Percentiles rank a stretch among this genome's conserved stretches.
These are phyloP conservation scores for Aldabrachelys gigantea DNA, from an alignment of 2,113 vertebrate species.

Conservation along the genomic window DNA sequence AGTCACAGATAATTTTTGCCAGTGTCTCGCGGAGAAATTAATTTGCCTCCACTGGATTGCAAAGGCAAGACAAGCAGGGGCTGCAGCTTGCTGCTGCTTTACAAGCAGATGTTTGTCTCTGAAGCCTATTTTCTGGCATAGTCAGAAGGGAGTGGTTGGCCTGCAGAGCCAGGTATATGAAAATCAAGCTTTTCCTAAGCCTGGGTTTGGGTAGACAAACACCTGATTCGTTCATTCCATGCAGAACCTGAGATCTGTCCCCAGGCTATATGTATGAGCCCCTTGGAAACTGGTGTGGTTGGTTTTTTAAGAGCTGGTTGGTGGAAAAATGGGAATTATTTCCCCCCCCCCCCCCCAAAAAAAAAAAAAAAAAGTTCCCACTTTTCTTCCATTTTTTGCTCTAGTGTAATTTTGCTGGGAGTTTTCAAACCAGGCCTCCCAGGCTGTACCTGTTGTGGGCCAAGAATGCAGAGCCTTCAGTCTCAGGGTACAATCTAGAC, in stretches of 20 bases:
- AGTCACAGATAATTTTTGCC: conserved; percentile 37
- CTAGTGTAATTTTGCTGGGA: rapidly evolving
- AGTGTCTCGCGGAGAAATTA: neutral
- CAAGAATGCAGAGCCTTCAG: neutral
- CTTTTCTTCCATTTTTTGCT: neutral
- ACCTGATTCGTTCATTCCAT: neutral
- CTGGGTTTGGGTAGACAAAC: conserved; percentile 59
- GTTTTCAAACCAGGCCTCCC: rapidly evolving
- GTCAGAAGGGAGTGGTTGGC: conserved; percentile 62
- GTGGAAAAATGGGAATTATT: conserved; percentile 43
- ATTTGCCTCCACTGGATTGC: conserved; percentile 11
- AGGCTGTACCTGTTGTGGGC: neutral
- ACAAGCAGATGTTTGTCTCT: conserved; percentile 42
- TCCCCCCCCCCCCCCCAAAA: neutral
- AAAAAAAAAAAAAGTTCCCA: neutral
- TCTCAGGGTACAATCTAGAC: neutral
- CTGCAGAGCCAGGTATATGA: conserved; percentile 41
- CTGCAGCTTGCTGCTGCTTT: conserved; percentile 17
- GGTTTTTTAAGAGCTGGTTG: conserved; percentile 14
- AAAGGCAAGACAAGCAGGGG: neutral
- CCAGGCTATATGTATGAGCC: conserved; percentile 42
- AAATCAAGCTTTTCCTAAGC: conserved; percentile 58
- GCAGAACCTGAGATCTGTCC: conserved; percentile 15
- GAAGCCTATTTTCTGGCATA: conserved; percentile 69
- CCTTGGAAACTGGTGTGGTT: neutral